phyloP scores from a whole-genome alignment of 1,140 invertebrate genomes.

The Manduca sexta region DNA sequence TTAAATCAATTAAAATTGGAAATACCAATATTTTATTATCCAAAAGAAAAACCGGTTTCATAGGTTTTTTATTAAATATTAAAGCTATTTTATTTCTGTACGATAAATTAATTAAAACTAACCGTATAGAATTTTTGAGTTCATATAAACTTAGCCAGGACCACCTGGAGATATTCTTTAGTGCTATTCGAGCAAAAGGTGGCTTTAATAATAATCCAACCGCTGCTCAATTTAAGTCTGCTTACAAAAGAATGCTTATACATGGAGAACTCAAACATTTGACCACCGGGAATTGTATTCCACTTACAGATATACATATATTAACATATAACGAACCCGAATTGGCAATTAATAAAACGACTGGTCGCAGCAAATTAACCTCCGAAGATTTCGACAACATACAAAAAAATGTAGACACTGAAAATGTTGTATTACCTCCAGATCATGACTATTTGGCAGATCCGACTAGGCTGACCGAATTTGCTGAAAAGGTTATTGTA shows the following conservation, averaged over 20 bases:
- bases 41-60: too few relatives aligned
- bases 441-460: not conserved
- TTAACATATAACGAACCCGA: constrained; percentile 6
- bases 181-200: constrained; percentile 15
- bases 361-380: not conserved
- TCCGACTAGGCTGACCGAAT: not conserved
- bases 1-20: too few relatives aligned
- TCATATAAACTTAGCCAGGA: constrained; percentile 19
- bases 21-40: too few relatives aligned
- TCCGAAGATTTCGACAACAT: not conserved
- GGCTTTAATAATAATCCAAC: constrained; percentile 19
- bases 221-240: constrained; percentile 13
- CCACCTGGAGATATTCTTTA: constrained; percentile 21
- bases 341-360: constrained; percentile 4
- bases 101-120: constrained; percentile 3
- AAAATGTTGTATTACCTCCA: not conserved
- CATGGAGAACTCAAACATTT: constrained; percentile 12
- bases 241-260: constrained; percentile 12
- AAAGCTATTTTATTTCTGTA: constrained; percentile 7
- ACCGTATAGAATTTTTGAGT: constrained; percentile 7
- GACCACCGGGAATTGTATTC: constrained; percentile 9
- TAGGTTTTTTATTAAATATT: constrained; percentile 10
- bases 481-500: not conserved
- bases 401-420: not conserved
- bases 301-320: constrained; percentile 13